Evolutionary conservation across 2,797 vertebrate species (phyloP).

Genomic region (Ctenopoma multispine): DNA sequence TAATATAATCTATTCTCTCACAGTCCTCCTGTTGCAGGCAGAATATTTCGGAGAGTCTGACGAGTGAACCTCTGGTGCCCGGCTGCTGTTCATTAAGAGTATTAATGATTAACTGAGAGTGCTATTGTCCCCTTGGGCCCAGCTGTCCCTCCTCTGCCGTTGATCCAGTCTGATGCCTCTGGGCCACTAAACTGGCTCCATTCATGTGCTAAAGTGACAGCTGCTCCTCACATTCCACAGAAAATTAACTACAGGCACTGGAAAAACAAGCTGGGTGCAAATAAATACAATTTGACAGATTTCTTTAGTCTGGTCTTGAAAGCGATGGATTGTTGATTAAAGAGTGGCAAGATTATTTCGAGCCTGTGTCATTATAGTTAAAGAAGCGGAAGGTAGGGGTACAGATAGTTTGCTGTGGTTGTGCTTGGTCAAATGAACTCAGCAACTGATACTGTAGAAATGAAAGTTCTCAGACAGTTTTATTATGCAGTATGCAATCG

Average conservation of each 20-base stretch:
- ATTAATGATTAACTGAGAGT: slow-evolving; percentile 89
- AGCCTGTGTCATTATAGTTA: slow-evolving; percentile 40
- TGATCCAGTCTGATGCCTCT: slow-evolving; percentile 80
- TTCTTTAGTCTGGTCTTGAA: slow-evolving; percentile 60
- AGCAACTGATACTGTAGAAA: slow-evolving; percentile 23
- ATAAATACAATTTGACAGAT: slow-evolving; percentile 74
- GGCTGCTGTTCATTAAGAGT: slow-evolving; percentile 85
- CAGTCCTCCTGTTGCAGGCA: slow-evolving; percentile 57
- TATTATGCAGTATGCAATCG: background rate
- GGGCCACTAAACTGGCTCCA: slow-evolving; percentile 74
- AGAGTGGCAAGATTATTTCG: slow-evolving; percentile 63
- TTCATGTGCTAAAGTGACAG: slow-evolving; percentile 85
- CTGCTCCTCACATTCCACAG: slow-evolving; percentile 83
- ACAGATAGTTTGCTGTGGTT: slow-evolving; percentile 41
- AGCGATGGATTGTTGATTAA: slow-evolving; percentile 46
- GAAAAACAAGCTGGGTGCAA: slow-evolving; percentile 62
- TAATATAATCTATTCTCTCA: too few relatives aligned
- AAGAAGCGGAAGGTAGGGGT: slow-evolving; percentile 27
- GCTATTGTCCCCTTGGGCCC: slow-evolving; percentile 81
- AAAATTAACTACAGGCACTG: slow-evolving; percentile 77
- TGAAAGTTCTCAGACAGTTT: background rate
- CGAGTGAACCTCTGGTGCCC: slow-evolving; percentile 76
- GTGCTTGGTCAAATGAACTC: slow-evolving; percentile 31
- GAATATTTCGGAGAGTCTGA: slow-evolving; percentile 75
- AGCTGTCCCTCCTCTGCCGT: slow-evolving; percentile 82